phyloP scores from a whole-genome alignment of 1,140 invertebrate genomes.

The Oncopeltus fasciatus region DNA sequence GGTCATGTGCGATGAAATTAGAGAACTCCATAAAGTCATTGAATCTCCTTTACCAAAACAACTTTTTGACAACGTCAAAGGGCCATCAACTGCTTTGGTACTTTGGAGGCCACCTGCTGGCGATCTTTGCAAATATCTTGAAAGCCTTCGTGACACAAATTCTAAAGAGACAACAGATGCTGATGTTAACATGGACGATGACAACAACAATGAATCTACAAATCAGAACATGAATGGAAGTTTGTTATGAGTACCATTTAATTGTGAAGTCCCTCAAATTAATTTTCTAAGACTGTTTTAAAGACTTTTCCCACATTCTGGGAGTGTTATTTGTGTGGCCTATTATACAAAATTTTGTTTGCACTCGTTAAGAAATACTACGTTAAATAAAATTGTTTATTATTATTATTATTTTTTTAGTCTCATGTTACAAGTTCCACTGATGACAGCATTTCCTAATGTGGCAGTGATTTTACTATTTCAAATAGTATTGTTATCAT shows the following conservation, averaged over 20 bases:
- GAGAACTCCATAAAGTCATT: not conserved
- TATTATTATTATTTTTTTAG: no score
- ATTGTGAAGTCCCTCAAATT: no score
- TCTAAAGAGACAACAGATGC: conserved; percentile 13
- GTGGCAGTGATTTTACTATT: no score
- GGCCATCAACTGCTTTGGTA: conserved; percentile 8
- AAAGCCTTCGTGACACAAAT: conserved; percentile 11
- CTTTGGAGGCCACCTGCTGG: conserved; percentile 15
- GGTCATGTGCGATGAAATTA: conserved; percentile 10
- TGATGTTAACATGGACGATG: conserved; percentile 32
- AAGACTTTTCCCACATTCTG: no score
- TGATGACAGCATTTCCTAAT: no score
- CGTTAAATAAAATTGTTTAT: no score
- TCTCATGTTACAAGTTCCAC: no score
- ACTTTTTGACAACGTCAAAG: conserved; percentile 5
- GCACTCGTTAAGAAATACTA: no score
- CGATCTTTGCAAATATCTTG: conserved; percentile 5
- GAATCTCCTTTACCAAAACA: conserved; percentile 1
- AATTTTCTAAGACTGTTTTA: no score
- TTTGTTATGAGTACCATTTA: not conserved
- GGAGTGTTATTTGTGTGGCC: no score
- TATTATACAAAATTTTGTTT: no score
- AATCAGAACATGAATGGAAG: not conserved
- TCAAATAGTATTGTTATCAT: no score
- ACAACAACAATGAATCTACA: conserved; percentile 28